phyloP scores from a whole-genome alignment of 1,140 invertebrate species.

The Conopomorpha cramerella region DNA sequence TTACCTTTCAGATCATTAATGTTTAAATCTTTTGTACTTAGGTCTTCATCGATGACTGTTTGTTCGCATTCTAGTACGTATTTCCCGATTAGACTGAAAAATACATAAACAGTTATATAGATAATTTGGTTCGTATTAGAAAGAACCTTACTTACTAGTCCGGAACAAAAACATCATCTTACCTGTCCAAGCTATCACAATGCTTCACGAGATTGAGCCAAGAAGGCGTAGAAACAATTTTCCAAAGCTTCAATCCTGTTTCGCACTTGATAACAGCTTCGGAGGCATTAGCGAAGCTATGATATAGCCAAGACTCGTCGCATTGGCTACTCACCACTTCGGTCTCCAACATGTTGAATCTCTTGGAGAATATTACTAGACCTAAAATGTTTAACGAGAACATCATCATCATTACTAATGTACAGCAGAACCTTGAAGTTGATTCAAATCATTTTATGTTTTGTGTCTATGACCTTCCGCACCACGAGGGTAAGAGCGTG shows the following conservation, averaged over 20 bases:
- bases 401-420: no score
- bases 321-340: slow-evolving; percentile 54
- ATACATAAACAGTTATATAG: slow-evolving; percentile 3
- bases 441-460: no score
- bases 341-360: slow-evolving; percentile 62
- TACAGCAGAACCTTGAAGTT: no score
- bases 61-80: slow-evolving; percentile 34
- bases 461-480: no score
- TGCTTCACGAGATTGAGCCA: slow-evolving; percentile 63
- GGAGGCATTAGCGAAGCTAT: slow-evolving; percentile 64
- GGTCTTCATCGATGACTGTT: no score
- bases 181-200: slow-evolving; percentile 65
- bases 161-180: no score
- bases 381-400: no score
- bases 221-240: slow-evolving; percentile 65
- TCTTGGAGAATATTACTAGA: slow-evolving; percentile 63
- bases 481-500: no score
- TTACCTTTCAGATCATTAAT: no score
- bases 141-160: no score
- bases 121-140: not conserved
- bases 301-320: slow-evolving; percentile 61
- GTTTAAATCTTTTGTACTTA: no score
- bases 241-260: slow-evolving; percentile 68
- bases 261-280: slow-evolving; percentile 67
- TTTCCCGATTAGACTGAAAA: slow-evolving; percentile 49